Evolutionary conservation across 2,113 vertebrate species (phyloP), one percentile per base, ranked within the genome.

Genomic region (Beaufortia kweichowensis): DNA sequence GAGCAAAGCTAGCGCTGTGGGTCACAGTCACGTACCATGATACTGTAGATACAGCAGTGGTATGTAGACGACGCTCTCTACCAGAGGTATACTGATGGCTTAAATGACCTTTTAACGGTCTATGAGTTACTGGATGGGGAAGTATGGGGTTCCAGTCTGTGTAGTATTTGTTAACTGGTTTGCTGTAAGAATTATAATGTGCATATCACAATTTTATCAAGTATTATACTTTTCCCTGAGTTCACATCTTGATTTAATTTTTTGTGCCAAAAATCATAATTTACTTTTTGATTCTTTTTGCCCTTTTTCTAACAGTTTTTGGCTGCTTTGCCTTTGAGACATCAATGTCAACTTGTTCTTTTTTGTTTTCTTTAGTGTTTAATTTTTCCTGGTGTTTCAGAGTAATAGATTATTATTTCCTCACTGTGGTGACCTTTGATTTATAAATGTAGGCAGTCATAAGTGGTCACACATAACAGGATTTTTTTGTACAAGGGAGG

Each of bases 21-120:
- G 77, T 64, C 53, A 66, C 53, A 15, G 39, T 6, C 28, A 26
- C 10, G 17, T 65, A 57, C n/a, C 50, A 21, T 56, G 35, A 31
- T 61, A 26, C 26, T 61, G 21, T 29, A 62, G n/a, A n/a, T 46
- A 78, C 67, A 19, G 29, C 66, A 55, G 67, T 28, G 12, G 19
- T 48, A 61, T 46, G 39, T 77, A 21, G 24, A 46, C 64, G 39
- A 10, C 46, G n/a, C 39, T 33, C 6, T 29, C 48, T 2, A 7
- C 21, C 67, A 55, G 60, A 55, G 43, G 17, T n/a, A 65, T 21
- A 35, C 10, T 19, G 26, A 1, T 28, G 17, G 10, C 4, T 33
- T 21, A 56, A 6, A 56, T 28, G 15, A 48, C 3, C 3, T 46
- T 24, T n/a, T 24, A 50, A 21, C 10, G 21, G 10, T 50, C 17